These are phyloP conservation scores for Cnemophilus loriae DNA, from an alignment of 2,113 vertebrate species.

Conservation along the genomic window DNA sequence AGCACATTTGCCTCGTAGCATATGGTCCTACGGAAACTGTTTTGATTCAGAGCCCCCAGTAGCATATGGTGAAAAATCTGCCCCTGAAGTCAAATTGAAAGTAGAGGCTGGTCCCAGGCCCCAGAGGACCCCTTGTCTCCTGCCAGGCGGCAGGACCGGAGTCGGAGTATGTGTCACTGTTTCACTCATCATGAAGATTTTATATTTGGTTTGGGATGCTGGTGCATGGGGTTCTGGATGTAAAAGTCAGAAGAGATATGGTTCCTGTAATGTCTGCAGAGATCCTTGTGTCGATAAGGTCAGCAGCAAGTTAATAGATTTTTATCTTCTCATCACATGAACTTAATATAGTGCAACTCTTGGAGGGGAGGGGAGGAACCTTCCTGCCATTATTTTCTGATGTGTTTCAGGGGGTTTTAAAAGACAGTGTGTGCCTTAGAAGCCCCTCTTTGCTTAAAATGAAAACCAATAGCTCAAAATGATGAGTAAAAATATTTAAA, in stretches of 20 bases:
- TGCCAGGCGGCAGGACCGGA: slow-evolving; percentile 45
- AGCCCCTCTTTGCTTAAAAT: background rate
- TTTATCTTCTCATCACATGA: slow-evolving; percentile 87
- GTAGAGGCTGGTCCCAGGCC: slow-evolving; percentile 66
- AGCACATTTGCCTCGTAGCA: slow-evolving; percentile 71
- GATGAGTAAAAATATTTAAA: slow-evolving; percentile 17
- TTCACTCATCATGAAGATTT: slow-evolving; percentile 79
- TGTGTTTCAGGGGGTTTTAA: slow-evolving; percentile 26
- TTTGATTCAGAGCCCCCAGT: slow-evolving; percentile 74
- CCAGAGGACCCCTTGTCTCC: slow-evolving; percentile 59
- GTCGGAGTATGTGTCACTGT: slow-evolving; percentile 72
- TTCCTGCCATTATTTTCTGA: slow-evolving; percentile 50
- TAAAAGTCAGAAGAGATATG: slow-evolving; percentile 84
- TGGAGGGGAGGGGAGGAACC: slow-evolving; percentile 46
- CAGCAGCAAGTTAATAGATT: slow-evolving; percentile 98
- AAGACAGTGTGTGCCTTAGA: slow-evolving; percentile 16
- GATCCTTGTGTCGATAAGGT: slow-evolving; percentile 87
- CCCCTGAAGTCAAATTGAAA: slow-evolving; percentile 76
- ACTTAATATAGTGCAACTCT: slow-evolving; percentile 80
- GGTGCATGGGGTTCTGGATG: slow-evolving; percentile 77
- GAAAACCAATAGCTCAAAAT: slow-evolving; percentile 1
- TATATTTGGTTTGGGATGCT: slow-evolving; percentile 79
- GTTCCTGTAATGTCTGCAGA: slow-evolving; percentile 81
- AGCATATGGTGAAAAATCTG: slow-evolving; percentile 77
- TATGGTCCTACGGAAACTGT: slow-evolving; percentile 74